phyloP scores from a whole-genome alignment of 92 coral and sea anemone genomes.

The Phenganax subtilis region DNA sequence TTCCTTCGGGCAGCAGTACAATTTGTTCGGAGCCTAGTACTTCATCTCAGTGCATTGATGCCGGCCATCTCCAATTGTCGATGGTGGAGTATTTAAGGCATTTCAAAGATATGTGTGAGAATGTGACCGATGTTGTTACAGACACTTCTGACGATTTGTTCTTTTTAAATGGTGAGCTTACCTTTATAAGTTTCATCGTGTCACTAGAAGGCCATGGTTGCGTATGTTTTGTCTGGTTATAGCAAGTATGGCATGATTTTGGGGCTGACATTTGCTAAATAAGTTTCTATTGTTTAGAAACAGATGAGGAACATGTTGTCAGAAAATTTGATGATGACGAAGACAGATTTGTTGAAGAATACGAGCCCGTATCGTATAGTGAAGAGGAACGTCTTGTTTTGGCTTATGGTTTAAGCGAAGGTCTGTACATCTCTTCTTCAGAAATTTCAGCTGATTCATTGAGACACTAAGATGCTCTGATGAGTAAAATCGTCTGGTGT shows the following conservation, averaged over 20 bases:
- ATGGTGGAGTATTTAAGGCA: not conserved
- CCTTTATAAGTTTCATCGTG: too few species aligned
- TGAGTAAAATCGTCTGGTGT: not conserved
- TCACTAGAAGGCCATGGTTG: not conserved
- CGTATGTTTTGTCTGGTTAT: not conserved
- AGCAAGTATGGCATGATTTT: not conserved
- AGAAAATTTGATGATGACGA: constrained; percentile 16
- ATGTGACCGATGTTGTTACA: constrained; percentile 69
- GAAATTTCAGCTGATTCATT: not conserved
- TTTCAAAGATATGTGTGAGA: not conserved
- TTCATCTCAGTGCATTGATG: not conserved
- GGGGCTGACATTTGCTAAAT: not conserved
- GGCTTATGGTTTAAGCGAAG: not conserved
- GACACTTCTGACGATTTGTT: constrained; percentile 87
- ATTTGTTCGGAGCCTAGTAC: not conserved
- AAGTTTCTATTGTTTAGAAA: not conserved
- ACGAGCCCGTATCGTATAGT: constrained; percentile 76
- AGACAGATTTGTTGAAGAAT: constrained; percentile 67
- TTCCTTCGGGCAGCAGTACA: not conserved
- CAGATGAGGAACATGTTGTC: constrained; percentile 31
- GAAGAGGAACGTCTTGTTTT: constrained; percentile 57
- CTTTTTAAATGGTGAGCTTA: constrained; percentile 65
- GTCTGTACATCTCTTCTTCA: not conserved
- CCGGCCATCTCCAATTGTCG: not conserved
- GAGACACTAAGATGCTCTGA: constrained; percentile 10